Evolutionary conservation across 2,113 vertebrate genomes (phyloP).

Genomic region (Syngnathoides biaculeatus): DNA sequence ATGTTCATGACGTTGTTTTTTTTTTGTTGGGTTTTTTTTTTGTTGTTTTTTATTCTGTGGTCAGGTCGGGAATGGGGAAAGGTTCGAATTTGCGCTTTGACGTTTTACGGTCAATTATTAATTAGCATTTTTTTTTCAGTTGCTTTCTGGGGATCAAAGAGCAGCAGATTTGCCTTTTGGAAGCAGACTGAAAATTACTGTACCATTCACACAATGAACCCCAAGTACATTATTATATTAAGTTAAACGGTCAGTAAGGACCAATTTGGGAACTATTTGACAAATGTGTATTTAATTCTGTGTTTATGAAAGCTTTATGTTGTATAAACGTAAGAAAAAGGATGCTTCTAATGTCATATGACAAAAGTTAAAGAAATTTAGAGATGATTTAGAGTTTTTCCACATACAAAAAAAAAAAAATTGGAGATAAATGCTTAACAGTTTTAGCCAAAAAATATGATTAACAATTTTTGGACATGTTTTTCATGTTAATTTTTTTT

Average conservation of each 20-base stretch:
- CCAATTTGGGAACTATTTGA: not conserved
- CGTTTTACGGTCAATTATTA: constrained; percentile 3
- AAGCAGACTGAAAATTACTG: constrained; percentile 29
- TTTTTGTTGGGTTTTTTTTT: constrained; percentile 60
- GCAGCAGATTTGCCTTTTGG: constrained; percentile 67
- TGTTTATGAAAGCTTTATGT: not conserved
- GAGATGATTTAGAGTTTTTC: not conserved
- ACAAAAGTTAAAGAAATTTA: not conserved
- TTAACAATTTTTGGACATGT: not conserved
- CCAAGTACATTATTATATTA: not conserved
- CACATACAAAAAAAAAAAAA: not conserved
- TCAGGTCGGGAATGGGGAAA: constrained; percentile 27
- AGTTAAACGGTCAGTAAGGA: not conserved
- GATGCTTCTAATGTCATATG: not conserved
- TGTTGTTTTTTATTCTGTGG: constrained; percentile 43
- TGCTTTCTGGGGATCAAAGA: constrained; percentile 60
- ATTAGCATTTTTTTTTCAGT: constrained; percentile 53
- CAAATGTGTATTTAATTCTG: not conserved
- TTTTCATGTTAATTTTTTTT: not conserved
- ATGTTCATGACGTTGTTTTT: constrained; percentile 61
- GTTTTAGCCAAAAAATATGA: not conserved
- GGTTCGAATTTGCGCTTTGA: constrained; percentile 46
- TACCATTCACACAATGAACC: not conserved
- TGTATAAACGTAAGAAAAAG: not conserved
- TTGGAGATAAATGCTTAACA: not conserved